Conservation (phyloP, 2,797 vertebrate genomes). For the Pempheris klunzingeri region DNA sequence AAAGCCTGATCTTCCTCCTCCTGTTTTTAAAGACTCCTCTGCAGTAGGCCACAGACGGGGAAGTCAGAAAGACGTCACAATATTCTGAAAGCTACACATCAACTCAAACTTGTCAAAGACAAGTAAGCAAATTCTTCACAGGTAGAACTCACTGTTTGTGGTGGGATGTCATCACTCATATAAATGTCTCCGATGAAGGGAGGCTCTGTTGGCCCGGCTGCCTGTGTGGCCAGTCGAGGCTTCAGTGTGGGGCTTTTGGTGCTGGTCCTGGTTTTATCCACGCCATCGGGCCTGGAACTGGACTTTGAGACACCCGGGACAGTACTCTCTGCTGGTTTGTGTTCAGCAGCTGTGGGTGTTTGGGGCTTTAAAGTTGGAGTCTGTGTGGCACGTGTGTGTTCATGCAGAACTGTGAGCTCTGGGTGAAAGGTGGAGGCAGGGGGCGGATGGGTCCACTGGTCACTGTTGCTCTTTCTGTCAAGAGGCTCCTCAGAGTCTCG, state of each 20-base stretch:
- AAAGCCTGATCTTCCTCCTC: neutral
- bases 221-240: neutral
- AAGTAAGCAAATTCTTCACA: neutral
- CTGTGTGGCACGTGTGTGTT: neutral
- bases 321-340: neutral
- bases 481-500: neutral
- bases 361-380: neutral
- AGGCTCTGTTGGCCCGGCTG: constrained; percentile 38
- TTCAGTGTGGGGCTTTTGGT: neutral
- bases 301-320: neutral
- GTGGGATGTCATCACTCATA: constrained; percentile 57
- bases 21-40: neutral
- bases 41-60: neutral
- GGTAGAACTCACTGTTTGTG: constrained; percentile 75
- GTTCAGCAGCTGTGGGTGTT: neutral
- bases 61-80: neutral
- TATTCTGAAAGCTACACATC: neutral
- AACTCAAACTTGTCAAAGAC: too few relatives aligned
- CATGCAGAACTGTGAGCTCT: accelerated
- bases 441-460: neutral
- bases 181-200: constrained; percentile 83
- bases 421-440: neutral
- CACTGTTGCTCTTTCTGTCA: accelerated
- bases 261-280: neutral
- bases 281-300: neutral